Evolutionary conservation across 2,888 invertebrate genomes (phyloP).

Genomic region (Tribolium freemani): DNA sequence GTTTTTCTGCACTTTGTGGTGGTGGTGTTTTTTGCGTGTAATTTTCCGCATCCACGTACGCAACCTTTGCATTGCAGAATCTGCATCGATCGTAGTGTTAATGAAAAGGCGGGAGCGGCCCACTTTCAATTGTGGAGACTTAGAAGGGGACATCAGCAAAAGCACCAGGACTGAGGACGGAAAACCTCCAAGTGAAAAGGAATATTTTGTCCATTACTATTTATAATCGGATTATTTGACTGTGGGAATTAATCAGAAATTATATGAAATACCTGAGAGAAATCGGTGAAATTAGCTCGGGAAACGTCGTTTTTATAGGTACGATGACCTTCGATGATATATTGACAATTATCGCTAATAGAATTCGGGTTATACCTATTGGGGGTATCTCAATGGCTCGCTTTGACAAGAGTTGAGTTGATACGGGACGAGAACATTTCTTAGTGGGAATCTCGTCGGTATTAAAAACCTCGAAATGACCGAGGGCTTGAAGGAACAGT

Average conservation of each 20-base stretch:
- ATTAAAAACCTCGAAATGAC: slow-evolving; percentile 32
- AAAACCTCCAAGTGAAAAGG: slow-evolving; percentile 28
- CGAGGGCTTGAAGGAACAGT: slow-evolving; percentile 26
- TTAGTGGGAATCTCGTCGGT: slow-evolving; percentile 20
- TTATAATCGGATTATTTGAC: slow-evolving; percentile 34
- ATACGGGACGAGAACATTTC: background rate
- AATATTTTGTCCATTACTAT: slow-evolving; percentile 26
- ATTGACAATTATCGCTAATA: slow-evolving; percentile 27
- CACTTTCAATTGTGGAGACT: slow-evolving; percentile 39
- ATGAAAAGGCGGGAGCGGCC: slow-evolving; percentile 43
- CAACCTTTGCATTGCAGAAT: slow-evolving; percentile 40
- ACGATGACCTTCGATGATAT: slow-evolving; percentile 18
- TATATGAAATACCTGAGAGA: slow-evolving; percentile 15
- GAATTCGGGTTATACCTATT: slow-evolving; percentile 23
- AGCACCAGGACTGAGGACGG: slow-evolving; percentile 12
- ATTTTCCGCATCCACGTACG: slow-evolving; percentile 44
- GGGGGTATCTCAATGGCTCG: background rate
- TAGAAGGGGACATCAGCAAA: slow-evolving; percentile 37
- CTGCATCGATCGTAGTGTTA: slow-evolving; percentile 42
- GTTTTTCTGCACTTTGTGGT: slow-evolving; percentile 37
- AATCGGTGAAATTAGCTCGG: slow-evolving; percentile 27
- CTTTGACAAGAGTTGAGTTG: slow-evolving; percentile 7
- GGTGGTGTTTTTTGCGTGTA: slow-evolving; percentile 38
- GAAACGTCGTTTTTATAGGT: slow-evolving; percentile 11
- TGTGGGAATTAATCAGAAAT: slow-evolving; percentile 24